Evolutionary conservation across 2,888 invertebrate species (phyloP).

Genomic region (Tipula lateralis): DNA sequence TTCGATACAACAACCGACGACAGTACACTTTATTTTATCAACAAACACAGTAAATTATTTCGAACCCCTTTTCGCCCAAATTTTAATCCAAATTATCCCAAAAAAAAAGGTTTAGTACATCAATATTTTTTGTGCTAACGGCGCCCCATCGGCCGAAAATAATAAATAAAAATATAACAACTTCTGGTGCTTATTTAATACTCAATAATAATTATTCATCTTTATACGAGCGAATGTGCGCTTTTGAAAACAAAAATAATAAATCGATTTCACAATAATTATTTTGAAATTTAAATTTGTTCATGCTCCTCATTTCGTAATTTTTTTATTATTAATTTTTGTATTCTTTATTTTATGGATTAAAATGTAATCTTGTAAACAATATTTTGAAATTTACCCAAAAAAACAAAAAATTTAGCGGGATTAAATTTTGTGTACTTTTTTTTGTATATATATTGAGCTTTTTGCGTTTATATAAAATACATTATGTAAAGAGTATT

Average conservation of each 20-base stretch:
- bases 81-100: not conserved
- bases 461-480: not conserved
- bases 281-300: not conserved
- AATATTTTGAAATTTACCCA: not conserved
- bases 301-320: too few relatives aligned
- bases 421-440: not conserved
- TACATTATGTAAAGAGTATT: not conserved
- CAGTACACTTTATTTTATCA: too few relatives aligned
- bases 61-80: not conserved
- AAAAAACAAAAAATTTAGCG: not conserved
- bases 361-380: slow-evolving; percentile 9
- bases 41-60: too few relatives aligned
- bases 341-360: not conserved
- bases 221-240: not conserved
- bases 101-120: not conserved
- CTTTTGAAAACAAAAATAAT: not conserved
- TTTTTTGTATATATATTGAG: not conserved
- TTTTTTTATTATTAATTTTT: too few relatives aligned
- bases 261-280: not conserved
- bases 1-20: too few relatives aligned
- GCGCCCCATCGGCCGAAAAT: not conserved
- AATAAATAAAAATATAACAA: not conserved
- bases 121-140: too few relatives aligned
- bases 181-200: not conserved
- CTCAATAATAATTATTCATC: not conserved